These are phyloP conservation scores for Tenebrosternarchus preto DNA, from an alignment of 2,113 vertebrate genomes.

Conservation along the genomic window DNA sequence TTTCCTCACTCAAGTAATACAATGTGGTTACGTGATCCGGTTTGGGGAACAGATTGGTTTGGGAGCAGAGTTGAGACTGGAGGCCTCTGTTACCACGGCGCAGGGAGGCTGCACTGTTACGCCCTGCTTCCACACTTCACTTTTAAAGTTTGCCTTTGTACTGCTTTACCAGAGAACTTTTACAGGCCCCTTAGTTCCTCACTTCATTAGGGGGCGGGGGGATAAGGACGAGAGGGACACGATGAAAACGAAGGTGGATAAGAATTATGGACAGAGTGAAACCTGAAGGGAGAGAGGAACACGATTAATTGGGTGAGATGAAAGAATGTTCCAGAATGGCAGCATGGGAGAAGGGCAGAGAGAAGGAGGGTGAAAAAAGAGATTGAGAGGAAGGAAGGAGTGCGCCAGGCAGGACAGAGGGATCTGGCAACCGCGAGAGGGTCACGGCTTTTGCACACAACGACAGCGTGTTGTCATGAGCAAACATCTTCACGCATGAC, in stretches of 20 bases:
- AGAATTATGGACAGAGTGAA: too few relatives aligned
- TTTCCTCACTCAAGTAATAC: too few relatives aligned
- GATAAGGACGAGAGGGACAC: not conserved
- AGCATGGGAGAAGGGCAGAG: too few relatives aligned
- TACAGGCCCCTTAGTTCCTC: conserved; percentile 30
- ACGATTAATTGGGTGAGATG: not conserved
- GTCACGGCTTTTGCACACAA: conserved; percentile 3
- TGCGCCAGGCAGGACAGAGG: not conserved
- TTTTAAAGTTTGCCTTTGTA: conserved; percentile 29
- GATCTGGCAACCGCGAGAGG: not conserved
- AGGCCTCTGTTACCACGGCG: not conserved
- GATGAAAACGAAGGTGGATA: not conserved
- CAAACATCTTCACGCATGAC: conserved; percentile 41
- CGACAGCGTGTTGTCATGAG: conserved; percentile 50
- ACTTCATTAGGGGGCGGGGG: conserved; percentile 17
- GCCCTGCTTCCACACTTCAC: not conserved
- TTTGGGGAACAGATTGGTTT: not conserved
- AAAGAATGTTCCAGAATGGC: not conserved
- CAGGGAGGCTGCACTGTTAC: conserved; percentile 11
- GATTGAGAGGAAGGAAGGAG: not conserved
- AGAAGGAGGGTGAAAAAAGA: conserved; percentile 15
- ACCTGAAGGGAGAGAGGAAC: not conserved
- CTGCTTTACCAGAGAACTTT: conserved; percentile 31
- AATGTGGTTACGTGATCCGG: too few relatives aligned
- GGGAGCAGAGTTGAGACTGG: not conserved